Evolutionary conservation across 2,113 vertebrate genomes (phyloP), one percentile per base, ranked within the genome.

Genomic region (Phocoena sinus): DNA sequence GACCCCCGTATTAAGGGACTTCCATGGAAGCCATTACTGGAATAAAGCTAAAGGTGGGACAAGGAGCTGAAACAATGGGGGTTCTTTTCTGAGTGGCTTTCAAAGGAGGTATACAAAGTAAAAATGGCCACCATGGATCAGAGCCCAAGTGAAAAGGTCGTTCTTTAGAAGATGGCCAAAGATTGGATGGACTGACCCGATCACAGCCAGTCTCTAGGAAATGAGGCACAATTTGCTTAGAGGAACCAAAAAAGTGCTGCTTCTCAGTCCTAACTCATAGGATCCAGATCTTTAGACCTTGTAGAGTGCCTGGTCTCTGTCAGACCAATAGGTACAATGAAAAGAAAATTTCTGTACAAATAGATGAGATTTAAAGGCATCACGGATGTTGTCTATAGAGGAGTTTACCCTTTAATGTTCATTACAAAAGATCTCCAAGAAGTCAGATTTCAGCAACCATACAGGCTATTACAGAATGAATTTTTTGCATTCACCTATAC

Each of bases 81-180:
- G 2, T n/a, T 3, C 60, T 82, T 76, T 74, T 92, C 41, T 86
- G 84, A 87, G 84, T 60, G 31, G 3, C 21, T 95, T 79, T 85
- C 47, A 14, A 12, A 56, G 50, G 50, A 82, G 56, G 3, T 18
- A 3, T 23, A 6, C 18, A 21, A 14, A 73, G 20, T 36, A 18
- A 60, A 58, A 44, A 7, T 38, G 4, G 6, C 14, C 25, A 2
- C 18, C 10, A 4, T 0, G 1, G 21, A 15, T 33, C 33, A 31
- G 44, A 71, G 53, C 76, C 20, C 68, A 36, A 3, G 21, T 47
- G 73, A 2, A 50, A 92, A 90, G 0, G 8, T 2, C 47, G 38
- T 25, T 60, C 14, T 67, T 62, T 26, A 47, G 31, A 50, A 41
- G 25, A 11, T 28, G 60, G 21, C 28, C 14, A 44, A 17, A 81